phyloP scores from a whole-genome alignment of 2,113 vertebrate genomes.

The Lonchura striata region DNA sequence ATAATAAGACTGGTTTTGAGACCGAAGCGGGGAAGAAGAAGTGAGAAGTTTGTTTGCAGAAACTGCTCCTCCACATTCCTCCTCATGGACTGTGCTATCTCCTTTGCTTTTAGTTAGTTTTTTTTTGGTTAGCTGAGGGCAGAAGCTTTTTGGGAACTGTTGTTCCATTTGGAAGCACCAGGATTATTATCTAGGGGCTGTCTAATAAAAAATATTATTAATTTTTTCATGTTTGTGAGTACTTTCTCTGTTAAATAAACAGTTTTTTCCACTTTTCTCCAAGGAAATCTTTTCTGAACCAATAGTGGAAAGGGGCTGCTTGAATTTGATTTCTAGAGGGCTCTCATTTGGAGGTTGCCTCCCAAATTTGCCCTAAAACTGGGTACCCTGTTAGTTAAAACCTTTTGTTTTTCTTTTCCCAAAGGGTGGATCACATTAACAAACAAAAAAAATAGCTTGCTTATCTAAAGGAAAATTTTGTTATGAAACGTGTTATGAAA shows the following conservation, averaged over 20 bases:
- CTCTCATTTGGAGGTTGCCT: fast-evolving
- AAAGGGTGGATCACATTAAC: neutral
- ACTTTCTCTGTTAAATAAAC: neutral
- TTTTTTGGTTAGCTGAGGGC: neutral
- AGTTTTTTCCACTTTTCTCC: neutral
- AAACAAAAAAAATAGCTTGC: neutral
- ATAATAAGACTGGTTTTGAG: neutral
- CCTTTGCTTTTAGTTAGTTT: neutral
- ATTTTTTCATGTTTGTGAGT: neutral
- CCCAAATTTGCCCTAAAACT: neutral
- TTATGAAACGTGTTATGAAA: neutral
- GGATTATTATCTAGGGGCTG: fast-evolving
- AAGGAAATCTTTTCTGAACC: neutral
- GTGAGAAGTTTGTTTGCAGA: fast-evolving
- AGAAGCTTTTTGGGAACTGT: neutral
- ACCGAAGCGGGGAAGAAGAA: fast-evolving
- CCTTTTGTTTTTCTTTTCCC: neutral
- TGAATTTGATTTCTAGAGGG: neutral
- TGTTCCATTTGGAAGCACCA: neutral
- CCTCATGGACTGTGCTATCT: neutral
- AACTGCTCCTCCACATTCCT: neutral
- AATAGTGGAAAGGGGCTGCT: fast-evolving
- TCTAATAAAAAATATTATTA: neutral
- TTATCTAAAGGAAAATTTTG: neutral
- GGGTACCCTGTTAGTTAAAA: neutral